Conservation (phyloP, 2,113 vertebrate species). For the Pomatorhinus ruficollis region DNA sequence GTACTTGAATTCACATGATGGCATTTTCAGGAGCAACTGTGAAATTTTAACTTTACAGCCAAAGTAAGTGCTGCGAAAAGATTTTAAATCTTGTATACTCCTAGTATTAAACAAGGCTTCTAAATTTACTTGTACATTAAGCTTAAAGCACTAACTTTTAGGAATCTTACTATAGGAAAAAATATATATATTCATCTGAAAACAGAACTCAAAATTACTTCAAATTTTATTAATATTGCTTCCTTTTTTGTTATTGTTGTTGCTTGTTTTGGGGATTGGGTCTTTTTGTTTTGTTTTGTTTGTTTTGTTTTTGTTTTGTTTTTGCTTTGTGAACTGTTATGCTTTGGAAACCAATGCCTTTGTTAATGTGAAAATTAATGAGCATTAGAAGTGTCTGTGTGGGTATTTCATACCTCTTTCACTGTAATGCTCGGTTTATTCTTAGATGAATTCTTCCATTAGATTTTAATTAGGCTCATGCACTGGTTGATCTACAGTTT, state of each 20-base stretch:
- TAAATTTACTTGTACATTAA: neutral
- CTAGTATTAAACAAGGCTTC: neutral
- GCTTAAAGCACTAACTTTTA: neutral
- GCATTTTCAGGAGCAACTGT: neutral
- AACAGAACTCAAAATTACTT: neutral
- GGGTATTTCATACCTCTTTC: neutral
- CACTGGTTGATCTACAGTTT: neutral
- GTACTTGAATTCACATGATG: neutral
- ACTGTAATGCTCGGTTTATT: neutral
- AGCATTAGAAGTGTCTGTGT: neutral
- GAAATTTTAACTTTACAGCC: neutral
- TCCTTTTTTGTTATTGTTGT: neutral
- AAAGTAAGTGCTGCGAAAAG: neutral
- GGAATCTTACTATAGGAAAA: neutral
- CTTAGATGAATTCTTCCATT: constrained; percentile 11
- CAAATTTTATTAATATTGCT: neutral
- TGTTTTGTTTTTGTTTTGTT: neutral
- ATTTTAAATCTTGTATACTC: neutral
- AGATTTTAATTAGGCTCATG: neutral
- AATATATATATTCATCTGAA: neutral
- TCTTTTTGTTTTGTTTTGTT: neutral
- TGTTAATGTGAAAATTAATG: neutral
- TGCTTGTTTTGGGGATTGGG: neutral
- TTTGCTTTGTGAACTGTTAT: neutral
- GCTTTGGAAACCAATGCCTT: neutral